These are phyloP conservation scores for Heliangelus exortis DNA, from an alignment of 2,797 vertebrate genomes.

Conservation along the genomic window DNA sequence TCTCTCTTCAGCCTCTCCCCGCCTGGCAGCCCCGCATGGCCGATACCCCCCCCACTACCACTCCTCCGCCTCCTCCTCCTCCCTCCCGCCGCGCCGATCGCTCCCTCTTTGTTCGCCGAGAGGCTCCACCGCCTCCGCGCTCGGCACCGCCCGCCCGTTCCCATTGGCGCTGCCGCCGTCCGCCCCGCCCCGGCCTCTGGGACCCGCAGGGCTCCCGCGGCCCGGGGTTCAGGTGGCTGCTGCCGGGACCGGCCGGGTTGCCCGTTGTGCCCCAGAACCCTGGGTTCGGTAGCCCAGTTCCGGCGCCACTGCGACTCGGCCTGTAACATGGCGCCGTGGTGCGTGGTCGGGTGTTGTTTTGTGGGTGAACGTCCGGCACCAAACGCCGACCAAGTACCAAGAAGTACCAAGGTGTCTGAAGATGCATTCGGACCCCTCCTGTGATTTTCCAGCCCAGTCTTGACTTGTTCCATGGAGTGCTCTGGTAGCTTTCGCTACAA, in stretches of 20 bases:
- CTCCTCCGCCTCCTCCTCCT: background rate
- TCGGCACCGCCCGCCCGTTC: conserved; percentile 47
- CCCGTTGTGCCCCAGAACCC: too few relatives aligned
- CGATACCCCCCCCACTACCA: background rate
- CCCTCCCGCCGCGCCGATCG: background rate
- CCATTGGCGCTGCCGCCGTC: background rate
- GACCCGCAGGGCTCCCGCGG: background rate
- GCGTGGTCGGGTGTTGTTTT: rapidly evolving
- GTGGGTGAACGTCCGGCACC: background rate
- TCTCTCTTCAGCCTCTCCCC: background rate
- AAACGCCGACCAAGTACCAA: background rate
- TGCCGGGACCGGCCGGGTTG: background rate
- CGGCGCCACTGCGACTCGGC: rapidly evolving
- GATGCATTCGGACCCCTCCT: rapidly evolving
- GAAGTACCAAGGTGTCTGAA: background rate
- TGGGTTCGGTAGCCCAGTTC: background rate
- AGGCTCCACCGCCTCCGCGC: background rate
- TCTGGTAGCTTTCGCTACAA: background rate
- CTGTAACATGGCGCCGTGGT: background rate
- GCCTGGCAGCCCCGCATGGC: conserved; percentile 18
- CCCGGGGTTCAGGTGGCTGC: background rate
- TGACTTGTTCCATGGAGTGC: rapidly evolving
- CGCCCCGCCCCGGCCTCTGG: background rate
- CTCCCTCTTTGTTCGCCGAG: conserved; percentile 54
- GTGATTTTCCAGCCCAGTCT: background rate